Evolutionary conservation across 2,113 vertebrate genomes (phyloP).

Genomic region (Poeciliopsis retropinna): DNA sequence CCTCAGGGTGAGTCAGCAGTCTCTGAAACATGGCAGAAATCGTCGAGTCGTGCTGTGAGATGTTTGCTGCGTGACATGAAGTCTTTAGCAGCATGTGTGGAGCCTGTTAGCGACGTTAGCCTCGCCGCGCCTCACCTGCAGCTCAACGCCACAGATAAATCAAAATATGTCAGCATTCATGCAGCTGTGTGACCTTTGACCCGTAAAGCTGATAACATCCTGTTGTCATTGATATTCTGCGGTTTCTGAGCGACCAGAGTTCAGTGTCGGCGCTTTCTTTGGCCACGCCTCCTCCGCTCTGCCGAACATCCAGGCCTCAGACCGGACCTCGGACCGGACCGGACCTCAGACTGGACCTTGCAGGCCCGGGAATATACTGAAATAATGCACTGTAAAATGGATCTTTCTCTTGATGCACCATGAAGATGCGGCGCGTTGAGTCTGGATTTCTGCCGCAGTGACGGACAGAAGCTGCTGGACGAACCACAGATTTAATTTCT

Average conservation of each 20-base stretch:
- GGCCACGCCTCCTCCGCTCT: too few species aligned
- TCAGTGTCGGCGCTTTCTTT: neutral
- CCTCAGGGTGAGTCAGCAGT: too few species aligned
- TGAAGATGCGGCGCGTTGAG: conserved; percentile 42
- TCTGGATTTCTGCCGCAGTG: conserved; percentile 41
- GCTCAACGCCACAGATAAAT: neutral
- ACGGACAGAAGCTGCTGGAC: neutral
- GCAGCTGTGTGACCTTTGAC: conserved; percentile 33
- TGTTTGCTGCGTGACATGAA: too few species aligned
- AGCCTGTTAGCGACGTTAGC: neutral
- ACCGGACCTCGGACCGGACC: conserved; percentile 40
- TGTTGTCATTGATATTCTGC: conserved; percentile 57
- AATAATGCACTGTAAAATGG: conserved; percentile 37
- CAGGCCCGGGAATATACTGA: conserved; percentile 49
- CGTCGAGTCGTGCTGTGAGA: too few species aligned
- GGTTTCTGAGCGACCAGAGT: conserved; percentile 50
- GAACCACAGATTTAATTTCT: too few species aligned
- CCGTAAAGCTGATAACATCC: conserved; percentile 31
- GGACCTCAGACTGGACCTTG: conserved; percentile 15
- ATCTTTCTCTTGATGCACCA: conserved; percentile 34
- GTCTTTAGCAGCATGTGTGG: too few species aligned
- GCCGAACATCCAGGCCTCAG: conserved; percentile 34
- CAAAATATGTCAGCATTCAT: conserved; percentile 4
- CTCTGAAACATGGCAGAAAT: too few species aligned
- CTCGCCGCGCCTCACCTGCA: neutral